phyloP scores from a whole-genome alignment of 2,888 invertebrate genomes.

The Lagria hirta region DNA sequence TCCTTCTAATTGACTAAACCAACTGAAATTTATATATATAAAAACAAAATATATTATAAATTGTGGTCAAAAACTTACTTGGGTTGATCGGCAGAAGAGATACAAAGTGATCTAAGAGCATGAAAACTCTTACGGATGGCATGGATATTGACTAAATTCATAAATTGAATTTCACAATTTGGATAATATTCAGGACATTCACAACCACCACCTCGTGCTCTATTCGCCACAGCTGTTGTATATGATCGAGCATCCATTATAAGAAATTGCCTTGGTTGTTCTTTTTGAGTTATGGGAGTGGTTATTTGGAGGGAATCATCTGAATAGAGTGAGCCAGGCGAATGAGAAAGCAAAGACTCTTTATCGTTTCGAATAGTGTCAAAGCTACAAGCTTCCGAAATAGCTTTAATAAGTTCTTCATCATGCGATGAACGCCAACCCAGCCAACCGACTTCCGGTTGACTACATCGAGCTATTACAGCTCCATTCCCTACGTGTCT shows the following conservation, averaged over 20 bases:
- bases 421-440: constrained; percentile 91
- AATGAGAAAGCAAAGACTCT: constrained; percentile 41
- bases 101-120: constrained; percentile 75
- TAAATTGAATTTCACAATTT: constrained; percentile 93
- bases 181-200: constrained; percentile 96
- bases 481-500: constrained; percentile 86
- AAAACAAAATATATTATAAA: not conserved
- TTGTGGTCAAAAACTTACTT: constrained; percentile 60
- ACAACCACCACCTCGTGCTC: constrained; percentile 95
- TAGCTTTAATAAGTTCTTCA: constrained; percentile 82
- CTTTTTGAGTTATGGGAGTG: constrained; percentile 37
- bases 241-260: constrained; percentile 96
- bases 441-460: constrained; percentile 94
- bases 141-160: constrained; percentile 97
- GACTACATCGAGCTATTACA: constrained; percentile 90
- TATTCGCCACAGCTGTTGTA: constrained; percentile 93
- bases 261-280: constrained; percentile 64
- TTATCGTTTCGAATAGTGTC: constrained; percentile 60
- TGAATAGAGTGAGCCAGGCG: constrained; percentile 46
- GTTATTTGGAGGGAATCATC: constrained; percentile 47
- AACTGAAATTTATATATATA: constrained; percentile 60
- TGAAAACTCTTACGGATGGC: constrained; percentile 91
- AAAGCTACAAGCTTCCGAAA: constrained; percentile 77
- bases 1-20: constrained; percentile 85
- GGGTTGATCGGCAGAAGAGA: constrained; percentile 75